These are phyloP conservation scores for Ceratina australensis DNA, from an alignment of 1,140 invertebrate species.

Conservation along the genomic window DNA sequence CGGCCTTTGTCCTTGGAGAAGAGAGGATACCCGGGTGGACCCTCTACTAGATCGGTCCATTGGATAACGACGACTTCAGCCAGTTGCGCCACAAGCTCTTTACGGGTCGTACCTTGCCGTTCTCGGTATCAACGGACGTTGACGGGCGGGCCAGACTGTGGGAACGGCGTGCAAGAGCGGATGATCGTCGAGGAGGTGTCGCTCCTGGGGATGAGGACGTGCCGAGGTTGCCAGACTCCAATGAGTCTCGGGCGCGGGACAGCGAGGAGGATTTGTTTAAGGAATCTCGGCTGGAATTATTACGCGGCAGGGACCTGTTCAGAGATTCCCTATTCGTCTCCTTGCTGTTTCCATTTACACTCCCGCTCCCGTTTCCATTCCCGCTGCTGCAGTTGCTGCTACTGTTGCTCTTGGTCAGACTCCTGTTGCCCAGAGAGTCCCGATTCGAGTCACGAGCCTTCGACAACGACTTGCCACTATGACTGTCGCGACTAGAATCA, in stretches of 20 bases:
- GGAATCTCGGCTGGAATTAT: constrained; percentile 72
- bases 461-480: constrained; percentile 59
- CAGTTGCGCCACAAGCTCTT: constrained; percentile 84
- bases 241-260: constrained; percentile 71
- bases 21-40: constrained; percentile 38
- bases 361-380: constrained; percentile 63
- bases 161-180: constrained; percentile 74
- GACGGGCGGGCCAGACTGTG: constrained; percentile 70
- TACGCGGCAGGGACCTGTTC: constrained; percentile 73
- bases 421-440: constrained; percentile 81
- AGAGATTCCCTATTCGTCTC: constrained; percentile 67
- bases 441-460: constrained; percentile 76
- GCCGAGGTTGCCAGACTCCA: constrained; percentile 67
- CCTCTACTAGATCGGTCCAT: constrained; percentile 72
- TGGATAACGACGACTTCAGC: constrained; percentile 81
- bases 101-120: constrained; percentile 84
- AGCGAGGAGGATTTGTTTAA: constrained; percentile 72
- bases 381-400: constrained; percentile 66
- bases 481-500: constrained; percentile 70
- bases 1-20: constrained; percentile 41
- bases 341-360: constrained; percentile 60
- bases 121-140: constrained; percentile 73
- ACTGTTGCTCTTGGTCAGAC: constrained; percentile 77
- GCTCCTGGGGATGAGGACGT: constrained; percentile 62
- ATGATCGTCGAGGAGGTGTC: constrained; percentile 69